phyloP scores from a whole-genome alignment of 2,888 invertebrate species.

The Pollenia griseotomentosa region DNA sequence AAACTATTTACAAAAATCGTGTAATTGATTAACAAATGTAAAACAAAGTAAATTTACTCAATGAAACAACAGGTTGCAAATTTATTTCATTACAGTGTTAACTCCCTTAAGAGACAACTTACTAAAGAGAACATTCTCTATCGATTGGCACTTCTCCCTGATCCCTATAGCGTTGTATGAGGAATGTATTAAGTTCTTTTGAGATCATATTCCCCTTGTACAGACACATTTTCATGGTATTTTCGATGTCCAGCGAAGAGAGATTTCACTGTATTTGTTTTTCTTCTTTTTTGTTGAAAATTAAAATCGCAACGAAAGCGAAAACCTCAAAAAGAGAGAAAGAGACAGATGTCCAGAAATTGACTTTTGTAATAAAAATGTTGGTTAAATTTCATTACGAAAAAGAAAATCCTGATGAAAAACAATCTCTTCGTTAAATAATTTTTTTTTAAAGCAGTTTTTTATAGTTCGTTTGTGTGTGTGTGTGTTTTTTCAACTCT shows the following conservation, averaged over 20 bases:
- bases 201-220: too few species aligned
- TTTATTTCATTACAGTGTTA: neutral
- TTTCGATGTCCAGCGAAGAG: too few species aligned
- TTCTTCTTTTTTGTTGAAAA: neutral
- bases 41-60: constrained; percentile 29
- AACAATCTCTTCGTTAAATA: constrained; percentile 26
- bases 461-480: neutral
- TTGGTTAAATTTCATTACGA: constrained; percentile 43
- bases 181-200: too few species aligned
- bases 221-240: too few species aligned
- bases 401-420: constrained; percentile 27
- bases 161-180: too few species aligned
- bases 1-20: neutral
- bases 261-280: too few species aligned
- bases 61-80: constrained; percentile 52
- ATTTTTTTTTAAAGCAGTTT: constrained; percentile 27
- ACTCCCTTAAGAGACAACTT: too few species aligned
- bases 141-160: too few species aligned
- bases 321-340: neutral
- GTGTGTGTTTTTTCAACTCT: constrained; percentile 4
- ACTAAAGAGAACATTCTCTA: too few species aligned
- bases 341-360: neutral
- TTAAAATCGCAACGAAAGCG: constrained; percentile 5
- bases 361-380: constrained; percentile 44
- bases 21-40: constrained; percentile 46